Evolutionary conservation across 1,140 invertebrate genomes (phyloP).

Genomic region (Coenobita brevimanus): DNA sequence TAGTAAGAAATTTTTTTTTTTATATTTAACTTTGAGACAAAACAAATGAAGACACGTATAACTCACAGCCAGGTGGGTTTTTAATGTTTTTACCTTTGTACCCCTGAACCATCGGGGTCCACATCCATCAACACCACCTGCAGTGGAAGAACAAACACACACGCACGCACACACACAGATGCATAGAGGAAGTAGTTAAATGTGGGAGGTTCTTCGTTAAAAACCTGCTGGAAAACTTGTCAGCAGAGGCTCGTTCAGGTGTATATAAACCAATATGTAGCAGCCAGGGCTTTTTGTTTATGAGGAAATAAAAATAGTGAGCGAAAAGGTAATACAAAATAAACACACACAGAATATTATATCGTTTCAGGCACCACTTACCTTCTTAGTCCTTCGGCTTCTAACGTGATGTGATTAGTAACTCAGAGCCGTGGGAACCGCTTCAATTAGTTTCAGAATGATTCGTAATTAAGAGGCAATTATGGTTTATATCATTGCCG

Average conservation of each 20-base stretch:
- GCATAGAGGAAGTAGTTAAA: neutral
- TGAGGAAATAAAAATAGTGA: neutral
- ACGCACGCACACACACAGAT: conserved; percentile 21
- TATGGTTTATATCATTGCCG: neutral
- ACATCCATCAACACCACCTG: neutral
- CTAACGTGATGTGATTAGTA: conserved; percentile 15
- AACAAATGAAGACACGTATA: too few species aligned
- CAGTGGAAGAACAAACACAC: conserved; percentile 29
- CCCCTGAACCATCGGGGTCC: neutral
- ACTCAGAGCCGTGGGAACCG: conserved; percentile 16
- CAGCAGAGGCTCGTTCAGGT: neutral
- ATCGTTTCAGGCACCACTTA: conserved; percentile 21
- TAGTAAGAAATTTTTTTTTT: too few species aligned
- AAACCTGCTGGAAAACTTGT: neutral
- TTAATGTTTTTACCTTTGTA: too few species aligned
- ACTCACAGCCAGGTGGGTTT: too few species aligned
- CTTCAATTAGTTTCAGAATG: conserved; percentile 43
- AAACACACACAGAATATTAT: conserved; percentile 13
- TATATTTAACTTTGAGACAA: too few species aligned
- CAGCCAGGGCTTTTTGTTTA: conserved; percentile 43
- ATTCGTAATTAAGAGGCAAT: neutral
- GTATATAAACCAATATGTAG: conserved; percentile 39
- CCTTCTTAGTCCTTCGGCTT: neutral
- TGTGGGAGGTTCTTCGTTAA: neutral
- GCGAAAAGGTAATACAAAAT: neutral